Evolutionary conservation across 1,140 invertebrate genomes (phyloP), one percentile per base, ranked within the genome.

Genomic region (Homalodisca vitripennis): DNA sequence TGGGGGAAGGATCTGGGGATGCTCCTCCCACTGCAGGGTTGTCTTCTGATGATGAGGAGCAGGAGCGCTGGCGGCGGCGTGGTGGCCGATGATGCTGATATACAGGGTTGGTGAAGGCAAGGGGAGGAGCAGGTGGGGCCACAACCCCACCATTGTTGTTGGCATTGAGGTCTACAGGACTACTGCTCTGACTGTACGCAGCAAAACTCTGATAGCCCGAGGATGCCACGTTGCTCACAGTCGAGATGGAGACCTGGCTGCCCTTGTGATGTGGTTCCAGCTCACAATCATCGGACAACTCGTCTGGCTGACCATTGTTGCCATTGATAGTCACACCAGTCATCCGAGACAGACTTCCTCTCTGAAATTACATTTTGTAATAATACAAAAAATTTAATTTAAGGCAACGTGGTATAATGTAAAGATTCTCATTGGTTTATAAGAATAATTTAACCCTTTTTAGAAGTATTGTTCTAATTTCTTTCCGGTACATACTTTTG

Each of bases 131-230:
- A 32, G 27, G 71, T 48, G 53, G 48, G n/a, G n/a, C n/a, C n/a
- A n/a, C n/a, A n/a, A n/a, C n/a, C 55, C 60, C 69, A 48, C 27
- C 55, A 60, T 69, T 31, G 67, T 65, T 67, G 68, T 73, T 71
- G 46, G 60, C 51, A 22, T 69, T 73, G 12, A 89, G 83, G 76
- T 95, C 92, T 1, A 94, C 90, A n/a, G 93, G 92, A 77, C 92
- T 94, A 73, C 89, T 93, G 69, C 92, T 94, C 78, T 94, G 92
- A 75, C 92, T 94, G 78, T 93, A 94, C 3, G 92, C 92, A 2
- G 91, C 91, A 75, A 94, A 93, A 74, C 92, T 94, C 79, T 96
- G 93, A 77, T 95, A 96, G 1, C 93, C 93, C 0, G 92, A 94
- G 26, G 92, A 93, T 1, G 91, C 92, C 66, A 92, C 89, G 70